Evolutionary conservation across 2,113 vertebrate species (phyloP).

Genomic region (Eidolon helvum): DNA sequence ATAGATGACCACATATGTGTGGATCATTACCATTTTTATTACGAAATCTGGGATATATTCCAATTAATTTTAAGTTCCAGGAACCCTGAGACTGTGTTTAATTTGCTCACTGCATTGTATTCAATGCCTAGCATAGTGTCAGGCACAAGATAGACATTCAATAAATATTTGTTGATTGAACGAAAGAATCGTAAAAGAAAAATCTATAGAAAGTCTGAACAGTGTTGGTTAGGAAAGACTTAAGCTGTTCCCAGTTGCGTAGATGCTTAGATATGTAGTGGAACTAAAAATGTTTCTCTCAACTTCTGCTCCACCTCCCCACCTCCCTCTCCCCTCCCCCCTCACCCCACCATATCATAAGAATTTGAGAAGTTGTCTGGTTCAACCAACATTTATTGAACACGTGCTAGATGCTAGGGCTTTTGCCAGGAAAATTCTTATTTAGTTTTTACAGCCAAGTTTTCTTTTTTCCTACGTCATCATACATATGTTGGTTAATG

Average conservation of each 20-base stretch:
- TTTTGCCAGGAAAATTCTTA: conserved; percentile 6
- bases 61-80: background rate
- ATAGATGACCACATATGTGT: background rate
- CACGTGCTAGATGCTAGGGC: background rate
- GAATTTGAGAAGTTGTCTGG: background rate
- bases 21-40: background rate
- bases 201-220: background rate
- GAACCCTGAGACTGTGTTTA: background rate
- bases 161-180: conserved; percentile 16
- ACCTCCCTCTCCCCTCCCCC: rapidly evolving
- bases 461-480: background rate
- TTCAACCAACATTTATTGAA: background rate
- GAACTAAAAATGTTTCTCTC: background rate
- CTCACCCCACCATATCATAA: background rate
- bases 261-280: background rate
- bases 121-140: background rate
- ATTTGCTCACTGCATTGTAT: background rate
- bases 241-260: background rate
- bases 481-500: background rate
- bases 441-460: conserved; percentile 23
- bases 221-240: background rate
- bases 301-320: background rate
- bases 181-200: background rate
- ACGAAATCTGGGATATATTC: background rate
- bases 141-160: background rate